Evolutionary conservation across 2,797 vertebrate species (phyloP).

Genomic region (Sylvilagus floridanus): DNA sequence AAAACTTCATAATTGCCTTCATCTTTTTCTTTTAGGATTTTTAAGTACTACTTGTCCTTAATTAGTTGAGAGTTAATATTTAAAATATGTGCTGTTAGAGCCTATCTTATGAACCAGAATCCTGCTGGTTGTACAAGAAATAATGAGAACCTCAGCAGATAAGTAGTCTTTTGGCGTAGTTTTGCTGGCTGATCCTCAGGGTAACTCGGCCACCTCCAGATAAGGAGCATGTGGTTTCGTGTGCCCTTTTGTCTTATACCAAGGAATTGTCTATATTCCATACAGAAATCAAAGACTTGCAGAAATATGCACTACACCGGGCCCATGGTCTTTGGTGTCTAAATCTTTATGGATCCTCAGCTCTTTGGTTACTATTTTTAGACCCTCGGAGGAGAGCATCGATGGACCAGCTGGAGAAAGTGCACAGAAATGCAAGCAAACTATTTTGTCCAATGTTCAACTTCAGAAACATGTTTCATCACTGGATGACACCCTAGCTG

Average conservation of each 20-base stretch:
- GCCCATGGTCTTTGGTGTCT: not conserved
- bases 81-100: not conserved
- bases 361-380: not conserved
- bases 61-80: slow-evolving; percentile 1
- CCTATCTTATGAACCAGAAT: not conserved
- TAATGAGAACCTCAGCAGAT: not conserved
- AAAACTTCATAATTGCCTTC: slow-evolving; percentile 13
- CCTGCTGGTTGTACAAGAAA: not conserved
- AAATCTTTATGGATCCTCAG: not conserved
- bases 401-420: not conserved
- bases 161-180: not conserved
- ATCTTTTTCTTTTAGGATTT: not conserved
- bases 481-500: not conserved
- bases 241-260: not conserved
- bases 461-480: not conserved
- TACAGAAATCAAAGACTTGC: not conserved
- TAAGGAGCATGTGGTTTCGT: not conserved
- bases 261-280: not conserved
- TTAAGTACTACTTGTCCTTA: not conserved
- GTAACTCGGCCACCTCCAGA: not conserved
- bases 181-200: not conserved
- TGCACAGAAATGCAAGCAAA: not conserved
- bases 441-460: not conserved
- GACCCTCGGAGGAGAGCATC: not conserved
- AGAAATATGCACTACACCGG: not conserved